phyloP scores from a whole-genome alignment of 2,888 invertebrate species.

The Chrysina gloriosa region DNA sequence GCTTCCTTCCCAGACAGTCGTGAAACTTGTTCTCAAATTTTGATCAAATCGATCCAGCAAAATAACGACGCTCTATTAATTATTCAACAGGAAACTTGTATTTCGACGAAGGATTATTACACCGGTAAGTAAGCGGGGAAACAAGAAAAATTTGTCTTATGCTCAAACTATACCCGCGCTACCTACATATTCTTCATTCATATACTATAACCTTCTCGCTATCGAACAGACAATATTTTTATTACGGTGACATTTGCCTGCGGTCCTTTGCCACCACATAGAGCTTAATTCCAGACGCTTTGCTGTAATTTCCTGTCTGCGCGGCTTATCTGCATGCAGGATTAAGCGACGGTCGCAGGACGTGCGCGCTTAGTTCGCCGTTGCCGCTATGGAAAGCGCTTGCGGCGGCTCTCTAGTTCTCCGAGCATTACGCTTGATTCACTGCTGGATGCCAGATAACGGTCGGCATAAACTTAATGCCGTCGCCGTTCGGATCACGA shows the following conservation, averaged over 20 bases:
- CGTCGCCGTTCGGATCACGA: too few species aligned
- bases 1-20: too few species aligned
- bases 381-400: constrained; percentile 30
- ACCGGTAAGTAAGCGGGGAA: too few species aligned
- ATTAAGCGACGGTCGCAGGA: constrained; percentile 48
- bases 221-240: constrained; percentile 45
- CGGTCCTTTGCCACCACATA: constrained; percentile 49
- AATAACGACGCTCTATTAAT: too few species aligned
- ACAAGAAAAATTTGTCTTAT: background rate
- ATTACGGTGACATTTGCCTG: constrained; percentile 47
- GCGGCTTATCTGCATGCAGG: constrained; percentile 54
- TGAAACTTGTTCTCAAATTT: too few species aligned
- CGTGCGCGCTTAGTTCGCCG: constrained; percentile 11
- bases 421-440: constrained; percentile 44
- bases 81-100: too few species aligned
- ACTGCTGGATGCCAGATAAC: constrained; percentile 45
- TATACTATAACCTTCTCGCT: too few species aligned
- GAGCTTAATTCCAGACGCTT: constrained; percentile 55
- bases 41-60: too few species aligned
- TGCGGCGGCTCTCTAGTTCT: constrained; percentile 39
- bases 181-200: background rate
- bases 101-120: background rate
- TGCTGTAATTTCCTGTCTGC: constrained; percentile 56
- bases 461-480: too few species aligned
- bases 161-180: background rate